phyloP scores from a whole-genome alignment of 2,888 invertebrate species.

The Melitaea athalia region DNA sequence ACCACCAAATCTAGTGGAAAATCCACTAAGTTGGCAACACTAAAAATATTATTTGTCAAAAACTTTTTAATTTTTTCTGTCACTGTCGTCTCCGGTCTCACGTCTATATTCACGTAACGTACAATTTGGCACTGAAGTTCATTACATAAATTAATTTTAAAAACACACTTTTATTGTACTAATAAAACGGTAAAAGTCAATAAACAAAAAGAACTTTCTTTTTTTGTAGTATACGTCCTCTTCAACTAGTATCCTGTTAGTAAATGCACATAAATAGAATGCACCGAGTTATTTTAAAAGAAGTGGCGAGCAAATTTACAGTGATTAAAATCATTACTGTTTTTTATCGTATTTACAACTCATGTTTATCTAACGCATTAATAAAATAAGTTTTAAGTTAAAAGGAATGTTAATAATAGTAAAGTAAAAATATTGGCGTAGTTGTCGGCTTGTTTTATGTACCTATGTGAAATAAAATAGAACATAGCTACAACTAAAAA shows the following conservation, averaged over 20 bases:
- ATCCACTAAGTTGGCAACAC: too few species aligned
- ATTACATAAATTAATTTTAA: slow-evolving; percentile 4
- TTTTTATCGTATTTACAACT: slow-evolving; percentile 1
- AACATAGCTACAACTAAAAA: too few species aligned
- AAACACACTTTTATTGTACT: background rate
- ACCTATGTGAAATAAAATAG: too few species aligned
- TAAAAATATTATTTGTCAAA: slow-evolving; percentile 36
- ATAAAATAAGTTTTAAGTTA: background rate
- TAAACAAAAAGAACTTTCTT: background rate
- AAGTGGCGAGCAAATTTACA: slow-evolving; percentile 28
- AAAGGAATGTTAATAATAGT: too few species aligned
- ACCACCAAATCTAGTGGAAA: too few species aligned
- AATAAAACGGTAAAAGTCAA: background rate
- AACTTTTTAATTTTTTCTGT: slow-evolving; percentile 28
- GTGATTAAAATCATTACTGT: slow-evolving; percentile 27
- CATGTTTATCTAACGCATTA: background rate
- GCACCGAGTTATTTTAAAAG: slow-evolving; percentile 23
- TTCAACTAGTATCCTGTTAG: slow-evolving; percentile 30
- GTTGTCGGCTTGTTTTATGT: too few species aligned
- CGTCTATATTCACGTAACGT: too few species aligned
- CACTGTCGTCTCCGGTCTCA: slow-evolving; percentile 26
- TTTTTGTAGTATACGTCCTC: slow-evolving; percentile 26
- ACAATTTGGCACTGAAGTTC: slow-evolving; percentile 21
- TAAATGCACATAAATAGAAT: slow-evolving; percentile 26
- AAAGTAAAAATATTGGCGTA: too few species aligned